phyloP scores from a whole-genome alignment of 2,797 vertebrate species.

The Scolopax bukidnonensis region DNA sequence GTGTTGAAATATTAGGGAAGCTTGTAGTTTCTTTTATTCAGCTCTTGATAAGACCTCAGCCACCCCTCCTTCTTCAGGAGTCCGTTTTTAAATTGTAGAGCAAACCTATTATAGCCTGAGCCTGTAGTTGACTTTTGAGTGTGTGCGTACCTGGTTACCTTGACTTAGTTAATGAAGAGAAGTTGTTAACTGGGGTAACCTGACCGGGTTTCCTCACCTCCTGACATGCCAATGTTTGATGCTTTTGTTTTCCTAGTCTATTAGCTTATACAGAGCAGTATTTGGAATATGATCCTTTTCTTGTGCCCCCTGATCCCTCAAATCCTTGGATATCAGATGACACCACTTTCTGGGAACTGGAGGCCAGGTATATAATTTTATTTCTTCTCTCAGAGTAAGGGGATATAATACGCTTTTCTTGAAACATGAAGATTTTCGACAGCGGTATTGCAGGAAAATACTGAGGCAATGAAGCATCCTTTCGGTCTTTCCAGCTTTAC shows the following conservation, averaged over 20 bases:
- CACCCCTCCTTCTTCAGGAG: not conserved
- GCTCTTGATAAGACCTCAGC: not conserved
- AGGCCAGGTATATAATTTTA: slow-evolving; percentile 84
- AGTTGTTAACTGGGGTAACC: not conserved
- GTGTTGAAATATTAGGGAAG: not conserved
- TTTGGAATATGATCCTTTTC: slow-evolving; percentile 96
- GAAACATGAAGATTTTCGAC: not conserved
- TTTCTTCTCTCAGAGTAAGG: not conserved
- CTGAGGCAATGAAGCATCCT: not conserved
- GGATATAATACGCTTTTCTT: not conserved
- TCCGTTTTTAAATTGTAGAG: not conserved
- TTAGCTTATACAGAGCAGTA: slow-evolving; percentile 95
- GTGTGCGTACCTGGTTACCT: not conserved
- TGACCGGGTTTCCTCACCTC: not conserved
- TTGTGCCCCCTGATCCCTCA: slow-evolving; percentile 90
- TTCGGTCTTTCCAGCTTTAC: not conserved
- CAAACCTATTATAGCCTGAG: not conserved
- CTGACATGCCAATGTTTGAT: not conserved
- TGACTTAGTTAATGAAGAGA: not conserved
- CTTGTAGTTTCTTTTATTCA: not conserved
- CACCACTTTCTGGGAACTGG: slow-evolving; percentile 92
- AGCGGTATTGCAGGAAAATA: not conserved
- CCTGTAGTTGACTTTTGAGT: not conserved
- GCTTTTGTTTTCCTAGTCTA: slow-evolving; percentile 81
- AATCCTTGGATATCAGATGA: slow-evolving; percentile 97